A percentile compares a stretch with the other conserved stretches of the same genome.
Conservation (phyloP, 2,888 invertebrate genomes). For the Diloba caeruleocephala region DNA sequence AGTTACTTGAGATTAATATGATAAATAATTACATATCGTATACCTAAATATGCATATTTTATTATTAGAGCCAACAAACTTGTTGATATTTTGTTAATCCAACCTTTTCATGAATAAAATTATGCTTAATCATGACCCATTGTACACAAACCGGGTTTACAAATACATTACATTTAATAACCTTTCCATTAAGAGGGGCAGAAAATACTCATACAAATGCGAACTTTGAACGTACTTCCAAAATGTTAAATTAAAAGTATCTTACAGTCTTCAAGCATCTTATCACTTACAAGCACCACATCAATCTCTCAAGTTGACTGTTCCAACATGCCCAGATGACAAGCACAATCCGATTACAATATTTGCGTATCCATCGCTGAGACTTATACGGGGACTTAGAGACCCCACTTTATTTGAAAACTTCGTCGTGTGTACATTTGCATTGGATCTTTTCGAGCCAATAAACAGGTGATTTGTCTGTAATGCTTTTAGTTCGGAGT, state of each 20-base stretch:
- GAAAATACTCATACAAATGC: too few relatives aligned
- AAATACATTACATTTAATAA: too few relatives aligned
- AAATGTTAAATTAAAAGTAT: background rate
- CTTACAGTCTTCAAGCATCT: constrained; percentile 4
- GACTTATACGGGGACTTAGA: constrained; percentile 52
- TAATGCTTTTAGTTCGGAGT: constrained; percentile 48
- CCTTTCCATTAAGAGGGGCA: too few relatives aligned
- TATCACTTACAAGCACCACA: constrained; percentile 23
- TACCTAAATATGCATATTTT: too few relatives aligned
- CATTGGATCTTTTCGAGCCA: constrained; percentile 48
- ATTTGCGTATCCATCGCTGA: constrained; percentile 61
- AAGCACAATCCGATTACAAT: constrained; percentile 68
- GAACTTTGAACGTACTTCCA: background rate
- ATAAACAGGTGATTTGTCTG: constrained; percentile 55
- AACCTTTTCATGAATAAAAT: too few relatives aligned
- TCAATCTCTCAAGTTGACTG: constrained; percentile 39
- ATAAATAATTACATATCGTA: too few relatives aligned
- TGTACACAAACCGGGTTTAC: too few relatives aligned
- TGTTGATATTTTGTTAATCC: too few relatives aligned
- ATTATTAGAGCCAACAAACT: too few relatives aligned
- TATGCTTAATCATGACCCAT: too few relatives aligned
- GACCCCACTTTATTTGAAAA: constrained; percentile 54
- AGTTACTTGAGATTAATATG: too few relatives aligned
- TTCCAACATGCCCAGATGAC: constrained; percentile 42
- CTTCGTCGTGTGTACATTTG: constrained; percentile 52